These are phyloP conservation scores for Hirudinaria manillensis DNA, from an alignment of 2,888 invertebrate species.

Conservation along the genomic window DNA sequence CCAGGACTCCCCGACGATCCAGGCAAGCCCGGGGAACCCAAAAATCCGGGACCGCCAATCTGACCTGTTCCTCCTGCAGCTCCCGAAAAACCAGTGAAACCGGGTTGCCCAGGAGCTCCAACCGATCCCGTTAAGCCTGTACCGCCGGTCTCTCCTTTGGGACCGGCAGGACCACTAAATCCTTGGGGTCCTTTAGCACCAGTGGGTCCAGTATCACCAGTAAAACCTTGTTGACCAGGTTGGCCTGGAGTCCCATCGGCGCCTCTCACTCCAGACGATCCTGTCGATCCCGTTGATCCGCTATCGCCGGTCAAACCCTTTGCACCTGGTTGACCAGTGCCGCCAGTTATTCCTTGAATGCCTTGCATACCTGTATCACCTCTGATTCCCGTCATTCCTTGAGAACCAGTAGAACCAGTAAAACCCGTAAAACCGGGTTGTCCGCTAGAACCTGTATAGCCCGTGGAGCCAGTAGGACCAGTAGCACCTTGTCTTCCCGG, in stretches of 20 bases:
- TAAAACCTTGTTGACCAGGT: slow-evolving; percentile 22
- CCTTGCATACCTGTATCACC: slow-evolving; percentile 20
- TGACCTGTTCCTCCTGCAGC: slow-evolving; percentile 12
- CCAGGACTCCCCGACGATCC: not conserved
- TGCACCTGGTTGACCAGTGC: slow-evolving; percentile 29
- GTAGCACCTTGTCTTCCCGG: slow-evolving; percentile 46
- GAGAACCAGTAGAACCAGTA: slow-evolving; percentile 26
- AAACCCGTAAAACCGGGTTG: slow-evolving; percentile 3
- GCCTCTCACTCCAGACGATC: slow-evolving; percentile 28
- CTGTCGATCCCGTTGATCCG: slow-evolving; percentile 20
- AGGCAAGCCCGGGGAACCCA: not conserved
- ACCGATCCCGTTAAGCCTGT: not conserved
- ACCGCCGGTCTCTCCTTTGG: slow-evolving; percentile 10
- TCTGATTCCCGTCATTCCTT: not conserved
- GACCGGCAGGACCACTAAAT: not conserved
- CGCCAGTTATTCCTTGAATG: slow-evolving; percentile 10
- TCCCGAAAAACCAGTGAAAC: slow-evolving; percentile 20
- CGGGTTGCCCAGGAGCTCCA: slow-evolving; percentile 24
- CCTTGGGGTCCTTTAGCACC: slow-evolving; percentile 18
- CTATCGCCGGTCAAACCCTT: slow-evolving; percentile 15
- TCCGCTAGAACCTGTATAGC: slow-evolving; percentile 31
- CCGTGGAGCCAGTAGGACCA: slow-evolving; percentile 30
- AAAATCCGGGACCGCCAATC: slow-evolving; percentile 18
- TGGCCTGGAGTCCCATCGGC: slow-evolving; percentile 25
- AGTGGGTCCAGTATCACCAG: slow-evolving; percentile 30